These are phyloP conservation scores for Samia ricini DNA, from an alignment of 1,140 invertebrate species.

Conservation along the genomic window DNA sequence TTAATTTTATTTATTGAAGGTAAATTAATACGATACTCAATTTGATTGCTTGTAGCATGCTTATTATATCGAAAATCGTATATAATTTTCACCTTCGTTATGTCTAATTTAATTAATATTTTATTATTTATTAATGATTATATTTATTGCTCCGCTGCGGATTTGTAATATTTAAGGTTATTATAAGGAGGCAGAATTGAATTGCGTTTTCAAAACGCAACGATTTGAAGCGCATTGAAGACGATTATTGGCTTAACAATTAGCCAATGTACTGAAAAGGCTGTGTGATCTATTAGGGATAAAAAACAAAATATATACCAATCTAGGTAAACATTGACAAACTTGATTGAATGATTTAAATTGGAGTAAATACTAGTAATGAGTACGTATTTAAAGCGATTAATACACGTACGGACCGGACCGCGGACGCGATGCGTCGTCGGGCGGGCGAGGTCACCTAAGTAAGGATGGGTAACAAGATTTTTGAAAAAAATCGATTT, in stretches of 20 bases:
- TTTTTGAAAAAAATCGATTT: too few species aligned
- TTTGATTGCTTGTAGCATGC: constrained; percentile 19
- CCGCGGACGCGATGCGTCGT: too few species aligned
- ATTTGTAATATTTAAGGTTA: background rate
- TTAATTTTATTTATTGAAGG: constrained; percentile 25
- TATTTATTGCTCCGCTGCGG: too few species aligned
- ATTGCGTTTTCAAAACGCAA: too few species aligned
- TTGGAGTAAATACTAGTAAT: too few species aligned
- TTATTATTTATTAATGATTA: too few species aligned
- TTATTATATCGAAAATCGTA: constrained; percentile 12
- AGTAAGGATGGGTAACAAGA: too few species aligned
- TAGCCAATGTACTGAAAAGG: background rate
- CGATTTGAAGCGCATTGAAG: background rate
- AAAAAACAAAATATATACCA: background rate
- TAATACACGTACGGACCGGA: background rate
- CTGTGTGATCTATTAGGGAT: background rate
- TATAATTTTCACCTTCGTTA: constrained; percentile 6
- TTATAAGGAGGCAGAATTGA: background rate
- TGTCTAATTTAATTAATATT: too few species aligned
- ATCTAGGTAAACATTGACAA: background rate
- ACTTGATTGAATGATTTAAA: background rate
- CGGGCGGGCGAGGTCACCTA: too few species aligned
- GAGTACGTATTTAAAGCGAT: background rate
- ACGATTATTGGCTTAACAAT: background rate
- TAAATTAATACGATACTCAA: constrained; percentile 14